Evolutionary conservation across 1,140 invertebrate species (phyloP), one percentile per base, ranked within the genome.

Genomic region (Bombus pyrosoma): DNA sequence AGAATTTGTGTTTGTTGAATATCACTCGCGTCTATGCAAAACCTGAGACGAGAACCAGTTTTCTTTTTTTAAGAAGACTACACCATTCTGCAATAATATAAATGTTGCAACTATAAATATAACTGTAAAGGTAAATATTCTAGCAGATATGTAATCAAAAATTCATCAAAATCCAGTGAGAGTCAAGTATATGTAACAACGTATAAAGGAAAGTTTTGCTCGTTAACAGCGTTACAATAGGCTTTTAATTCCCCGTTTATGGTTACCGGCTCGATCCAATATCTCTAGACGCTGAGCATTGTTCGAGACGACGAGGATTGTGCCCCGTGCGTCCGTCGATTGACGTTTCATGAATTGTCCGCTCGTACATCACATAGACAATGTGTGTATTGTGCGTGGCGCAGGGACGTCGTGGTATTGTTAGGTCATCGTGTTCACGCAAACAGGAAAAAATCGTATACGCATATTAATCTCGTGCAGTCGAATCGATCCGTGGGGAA

Each of bases 361-460:
- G 86, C 59, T 72, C 84, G 74, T 86, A 84, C 81, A 86, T 90
- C 89, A 90, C 53, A 64, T 81, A 85, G 86, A 90, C 89, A 91
- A 91, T 91, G 77, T 86, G 81, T 74, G 83, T 59, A 88, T 90
- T 90, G 89, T 88, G 59, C 81, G 72, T 64, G 64, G 37, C 47
- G 13, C 6, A 82, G 66, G 37, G 64, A 34, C 34, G 53, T 53
- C 59, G 34, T 64, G 69, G 84, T 41, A 83, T 72, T 76, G 87
- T 59, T 83, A 47, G 72, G 83, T 86, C 62, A 53, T 68, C 79
- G 64, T 53, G 68, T 79, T 47, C 43, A 62, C 53, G 73, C 80
- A 25, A 18, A 10, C 34, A 6, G 39, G 39, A 34, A 72, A 87
- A 82, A 90, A 74, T 85, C 75, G 89, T 71, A 85, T 74, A 53